Conservation (phyloP, 2,113 vertebrate genomes). For the Lophochroa leadbeateri region DNA sequence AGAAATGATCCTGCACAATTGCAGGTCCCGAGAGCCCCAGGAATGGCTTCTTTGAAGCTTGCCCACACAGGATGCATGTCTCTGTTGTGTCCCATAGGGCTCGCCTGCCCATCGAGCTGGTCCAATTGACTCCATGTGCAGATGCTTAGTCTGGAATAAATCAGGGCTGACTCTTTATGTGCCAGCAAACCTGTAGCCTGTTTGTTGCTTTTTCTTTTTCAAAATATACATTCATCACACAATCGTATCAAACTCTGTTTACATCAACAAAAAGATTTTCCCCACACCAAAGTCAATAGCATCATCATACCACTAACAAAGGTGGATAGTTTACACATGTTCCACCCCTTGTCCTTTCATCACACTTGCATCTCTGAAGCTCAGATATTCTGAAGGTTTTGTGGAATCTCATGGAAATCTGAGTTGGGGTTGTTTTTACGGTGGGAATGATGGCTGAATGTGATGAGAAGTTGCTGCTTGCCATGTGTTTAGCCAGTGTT, state of each 20-base stretch:
- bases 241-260: background rate
- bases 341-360: background rate
- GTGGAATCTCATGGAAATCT: background rate
- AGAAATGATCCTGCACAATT: background rate
- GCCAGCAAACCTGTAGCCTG: background rate
- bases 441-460: background rate
- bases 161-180: background rate
- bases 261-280: background rate
- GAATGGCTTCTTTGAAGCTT: conserved; percentile 21
- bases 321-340: accelerated
- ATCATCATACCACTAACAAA: background rate
- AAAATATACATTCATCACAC: background rate
- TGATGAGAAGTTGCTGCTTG: background rate
- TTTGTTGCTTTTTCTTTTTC: background rate
- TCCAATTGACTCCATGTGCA: background rate
- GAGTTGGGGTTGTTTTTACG: background rate
- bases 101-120: background rate
- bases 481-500: background rate
- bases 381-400: background rate
- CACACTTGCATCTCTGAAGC: background rate
- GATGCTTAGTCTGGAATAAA: background rate
- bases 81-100: background rate
- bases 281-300: background rate
- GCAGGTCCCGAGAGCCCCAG: background rate
- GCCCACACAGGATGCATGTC: background rate